Percentiles rank a stretch among this genome's conserved stretches.
phyloP scores from a whole-genome alignment of 2,888 invertebrate species.

The Pheosia gnoma region DNA sequence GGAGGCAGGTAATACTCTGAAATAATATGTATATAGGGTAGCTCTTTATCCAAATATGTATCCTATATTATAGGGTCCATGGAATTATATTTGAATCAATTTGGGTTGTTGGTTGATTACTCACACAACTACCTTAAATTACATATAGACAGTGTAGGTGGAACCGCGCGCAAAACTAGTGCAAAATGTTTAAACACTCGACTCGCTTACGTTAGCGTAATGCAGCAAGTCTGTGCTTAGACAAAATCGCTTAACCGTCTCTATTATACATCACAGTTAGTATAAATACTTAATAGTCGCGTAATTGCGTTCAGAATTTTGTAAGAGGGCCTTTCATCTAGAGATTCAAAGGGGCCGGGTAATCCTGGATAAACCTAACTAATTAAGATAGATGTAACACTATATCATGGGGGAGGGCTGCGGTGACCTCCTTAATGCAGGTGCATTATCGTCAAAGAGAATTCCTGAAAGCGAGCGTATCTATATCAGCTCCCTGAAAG shows the following conservation, averaged over 20 bases:
- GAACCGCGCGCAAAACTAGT: too few relatives aligned
- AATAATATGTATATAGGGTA: too few relatives aligned
- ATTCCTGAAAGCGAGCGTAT: conserved; percentile 41
- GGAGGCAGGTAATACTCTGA: too few relatives aligned
- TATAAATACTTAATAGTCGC: conserved; percentile 62
- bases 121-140: too few relatives aligned
- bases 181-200: not conserved
- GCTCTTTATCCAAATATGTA: too few relatives aligned
- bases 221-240: conserved; percentile 27
- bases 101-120: too few relatives aligned
- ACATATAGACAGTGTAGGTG: too few relatives aligned
- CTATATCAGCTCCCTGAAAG: conserved; percentile 25
- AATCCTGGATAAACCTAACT: conserved; percentile 47
- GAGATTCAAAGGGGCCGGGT: conserved; percentile 55
- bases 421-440: conserved; percentile 50
- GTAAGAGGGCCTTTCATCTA: conserved; percentile 48
- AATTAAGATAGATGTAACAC: conserved; percentile 48
- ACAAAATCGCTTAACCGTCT: conserved; percentile 53
- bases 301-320: conserved; percentile 54
- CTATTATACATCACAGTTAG: conserved; percentile 46
- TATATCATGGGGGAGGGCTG: conserved; percentile 30
- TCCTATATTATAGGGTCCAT: too few relatives aligned
- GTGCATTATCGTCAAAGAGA: conserved; percentile 58
- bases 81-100: too few relatives aligned
- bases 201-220: conserved; percentile 9